A percentile compares a stretch with the other conserved stretches of the same genome.
phyloP scores from a whole-genome alignment of 2,797 vertebrate species.

The Hyperoplus lanceolatus region DNA sequence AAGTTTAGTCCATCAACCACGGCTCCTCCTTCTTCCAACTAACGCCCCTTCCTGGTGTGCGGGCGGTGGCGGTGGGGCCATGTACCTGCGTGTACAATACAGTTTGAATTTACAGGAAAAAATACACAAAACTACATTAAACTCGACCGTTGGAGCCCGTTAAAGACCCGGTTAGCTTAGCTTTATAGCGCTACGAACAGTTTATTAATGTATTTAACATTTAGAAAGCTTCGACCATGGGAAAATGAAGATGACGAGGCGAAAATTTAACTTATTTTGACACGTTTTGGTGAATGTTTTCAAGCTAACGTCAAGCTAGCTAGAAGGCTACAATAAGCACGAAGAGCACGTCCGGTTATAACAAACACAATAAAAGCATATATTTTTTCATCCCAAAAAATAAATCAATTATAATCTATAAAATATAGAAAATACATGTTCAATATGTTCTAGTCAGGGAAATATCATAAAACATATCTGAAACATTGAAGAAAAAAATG shows the following conservation, averaged over 20 bases:
- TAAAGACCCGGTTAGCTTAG: neutral
- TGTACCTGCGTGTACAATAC: neutral
- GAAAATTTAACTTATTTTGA: neutral
- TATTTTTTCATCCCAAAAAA: no score
- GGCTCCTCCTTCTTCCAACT: conserved; percentile 56
- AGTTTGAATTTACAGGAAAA: neutral
- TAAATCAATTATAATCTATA: no score
- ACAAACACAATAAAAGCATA: conserved; percentile 39
- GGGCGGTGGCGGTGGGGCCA: neutral
- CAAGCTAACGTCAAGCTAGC: neutral
- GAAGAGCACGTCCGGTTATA: neutral
- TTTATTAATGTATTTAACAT: fast-evolving
- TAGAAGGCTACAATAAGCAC: neutral
- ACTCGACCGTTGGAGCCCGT: neutral
- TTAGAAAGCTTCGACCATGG: no score
- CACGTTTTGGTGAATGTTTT: neutral
- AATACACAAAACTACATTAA: neutral
- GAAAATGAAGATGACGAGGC: no score
- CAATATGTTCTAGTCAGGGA: no score
- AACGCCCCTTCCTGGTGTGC: conserved; percentile 53
- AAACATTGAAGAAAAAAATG: no score
- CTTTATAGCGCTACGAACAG: neutral
- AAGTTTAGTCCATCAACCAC: neutral
- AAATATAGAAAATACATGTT: no score
- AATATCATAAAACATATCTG: no score